Base-by-base conservation (phyloP, 1,140 invertebrate species). In the Cydia pomonella region DNA sequence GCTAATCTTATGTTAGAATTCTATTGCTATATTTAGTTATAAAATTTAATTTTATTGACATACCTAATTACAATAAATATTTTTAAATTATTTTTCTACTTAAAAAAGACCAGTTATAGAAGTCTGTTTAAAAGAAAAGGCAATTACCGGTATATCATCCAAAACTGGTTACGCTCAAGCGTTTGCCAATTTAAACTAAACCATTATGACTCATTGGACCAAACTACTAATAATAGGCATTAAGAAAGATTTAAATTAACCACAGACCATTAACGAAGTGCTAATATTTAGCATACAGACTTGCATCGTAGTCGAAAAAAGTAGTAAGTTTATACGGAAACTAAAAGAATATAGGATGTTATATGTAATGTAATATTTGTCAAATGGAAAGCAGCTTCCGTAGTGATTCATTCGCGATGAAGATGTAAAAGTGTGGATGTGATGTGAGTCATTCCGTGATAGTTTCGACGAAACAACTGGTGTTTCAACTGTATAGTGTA, bases 351-450 rank as follows among this genome's bases (percentile, higher is more conserved):
- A 12, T 59, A 59, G 2, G 53, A 59, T 59, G 21, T 59, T 59
- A n/a, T 3, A 23, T 59, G 2, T 10, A 50, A n/a, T 12, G 53
- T 59, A 25, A 33, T 66, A 69, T 69, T 69, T 33, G 64, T 38
- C 25, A 69, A 33, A 38, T 69, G 64, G 64, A 69, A 33, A 69
- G 64, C 29, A 38, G n/a, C 27, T 69, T 69, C 64, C 64, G 64
- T n/a, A 41, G n/a, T 69, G 64, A 69, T 18, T 69, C 64, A 69
- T 33, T 16, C 41, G 0, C 25, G n/a, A 41, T 41, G 16, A 69
- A 69, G 29, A 38, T 69, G 29, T 69, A 69, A 69, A 33, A 29
- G 64, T 59, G 53, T 59, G 21, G 21, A 23, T 23, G 6, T 59
- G 21, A 23, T 23, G 6, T 59, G 53, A 59, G 21, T 59, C 53